Base-by-base conservation (phyloP, 2,888 invertebrate genomes). In the Leucoptera coffeella region DNA sequence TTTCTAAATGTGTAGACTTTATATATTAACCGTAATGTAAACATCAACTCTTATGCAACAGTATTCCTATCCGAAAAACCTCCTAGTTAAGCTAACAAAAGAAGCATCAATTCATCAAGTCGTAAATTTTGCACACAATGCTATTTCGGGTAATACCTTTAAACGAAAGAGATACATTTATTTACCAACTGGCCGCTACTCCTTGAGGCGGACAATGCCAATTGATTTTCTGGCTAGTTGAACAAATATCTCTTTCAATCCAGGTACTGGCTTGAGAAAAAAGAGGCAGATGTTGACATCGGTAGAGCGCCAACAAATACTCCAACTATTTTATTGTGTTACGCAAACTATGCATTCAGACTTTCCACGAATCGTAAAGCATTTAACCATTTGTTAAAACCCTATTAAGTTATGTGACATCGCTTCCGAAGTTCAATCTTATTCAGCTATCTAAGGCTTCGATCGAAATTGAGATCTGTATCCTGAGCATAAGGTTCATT, bases 301-400 rank as follows among this genome's bases (percentile, higher is more conserved):
- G 36, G 38, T 40, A 46, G 43, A 44, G 56, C 50, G 44, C 43
- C 35, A n/a, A 36, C 38, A 42, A 46, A 59, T 54, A 64, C 49
- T 50, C 51, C 43, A n/a, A n/a, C n/a, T n/a, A n/a, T n/a, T n/a
- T n/a, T n/a, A n/a, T 45, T 39, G 47, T 65, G 64, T 67, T 55
- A 49, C 51, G 43, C 47, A 55, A 60, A 61, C 58, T 55, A 55
- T 47, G 55, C 49, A 57, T 62, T 61, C 50, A 56, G 54, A 14
- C 53, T 51, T 69, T 67, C 65, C 42, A 45, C 59, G 67, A 65
- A 67, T 65, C 53, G 59, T 58, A 54, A 59, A 67, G 60, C 59
- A 58, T 58, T 69, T 67, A 61, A 61, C 56, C 62, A 67, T 69
- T 67, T 67, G 67, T 69, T 64, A 65, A 60, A 65, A 45, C 60